phyloP scores from a whole-genome alignment of 2,113 vertebrate species.

The Calcarius ornatus region DNA sequence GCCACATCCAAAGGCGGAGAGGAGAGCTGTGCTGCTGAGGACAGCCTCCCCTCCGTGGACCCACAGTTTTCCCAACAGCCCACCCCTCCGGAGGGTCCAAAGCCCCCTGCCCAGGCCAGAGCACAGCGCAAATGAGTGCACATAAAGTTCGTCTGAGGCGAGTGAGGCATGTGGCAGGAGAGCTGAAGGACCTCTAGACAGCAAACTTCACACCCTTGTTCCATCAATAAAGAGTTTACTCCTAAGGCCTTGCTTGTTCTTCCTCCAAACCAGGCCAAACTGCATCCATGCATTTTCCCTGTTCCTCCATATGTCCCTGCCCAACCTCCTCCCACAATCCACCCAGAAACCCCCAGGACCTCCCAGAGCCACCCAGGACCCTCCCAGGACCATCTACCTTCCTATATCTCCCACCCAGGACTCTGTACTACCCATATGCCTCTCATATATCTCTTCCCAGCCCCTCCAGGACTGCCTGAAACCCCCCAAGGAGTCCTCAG shows the following conservation, averaged over 20 bases:
- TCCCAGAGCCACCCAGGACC: not conserved
- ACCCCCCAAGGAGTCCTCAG: not conserved
- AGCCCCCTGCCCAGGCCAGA: not conserved
- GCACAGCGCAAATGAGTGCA: not conserved
- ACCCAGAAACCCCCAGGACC: not conserved
- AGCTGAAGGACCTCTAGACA: not conserved
- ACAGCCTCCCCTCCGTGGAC: not conserved
- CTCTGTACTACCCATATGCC: not conserved
- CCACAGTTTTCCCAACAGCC: not conserved
- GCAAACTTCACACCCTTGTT: not conserved
- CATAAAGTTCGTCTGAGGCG: rapidly evolving
- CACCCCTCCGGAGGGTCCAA: rapidly evolving
- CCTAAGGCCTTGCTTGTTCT: not conserved
- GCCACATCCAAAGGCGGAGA: not conserved
- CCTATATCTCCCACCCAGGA: not conserved
- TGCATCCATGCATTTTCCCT: not conserved
- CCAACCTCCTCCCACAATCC: not conserved
- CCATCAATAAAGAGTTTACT: not conserved
- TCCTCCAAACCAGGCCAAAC: not conserved
- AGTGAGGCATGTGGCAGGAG: not conserved
- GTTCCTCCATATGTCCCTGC: not conserved
- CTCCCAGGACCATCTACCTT: not conserved
- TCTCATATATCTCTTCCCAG: not conserved
- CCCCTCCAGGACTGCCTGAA: not conserved
- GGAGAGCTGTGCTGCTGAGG: not conserved